Percentiles rank a stretch among this genome's conserved stretches.
These are phyloP conservation scores for Sebastes schlegelii DNA, from an alignment of 2,113 vertebrate genomes.

Conservation along the genomic window DNA sequence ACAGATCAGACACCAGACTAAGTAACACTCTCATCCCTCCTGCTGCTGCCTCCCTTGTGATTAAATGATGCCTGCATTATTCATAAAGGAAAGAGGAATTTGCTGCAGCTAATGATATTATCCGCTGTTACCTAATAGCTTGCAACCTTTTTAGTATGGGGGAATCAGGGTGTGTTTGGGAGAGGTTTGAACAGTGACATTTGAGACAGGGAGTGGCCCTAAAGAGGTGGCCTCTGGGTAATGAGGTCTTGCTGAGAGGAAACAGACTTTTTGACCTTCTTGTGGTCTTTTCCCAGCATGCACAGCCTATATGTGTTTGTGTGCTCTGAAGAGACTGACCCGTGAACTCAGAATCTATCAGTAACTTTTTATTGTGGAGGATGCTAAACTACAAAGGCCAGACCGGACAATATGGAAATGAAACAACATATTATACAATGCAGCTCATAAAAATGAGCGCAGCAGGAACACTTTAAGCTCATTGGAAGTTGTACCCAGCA, in stretches of 20 bases:
- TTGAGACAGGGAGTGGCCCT: constrained; percentile 68
- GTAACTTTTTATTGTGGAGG: not conserved
- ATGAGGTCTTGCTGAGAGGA: constrained; percentile 71
- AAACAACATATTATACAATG: constrained; percentile 2
- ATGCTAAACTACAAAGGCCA: not conserved
- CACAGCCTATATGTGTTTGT: constrained; percentile 3
- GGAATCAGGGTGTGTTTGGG: constrained; percentile 29
- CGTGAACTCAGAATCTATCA: not conserved
- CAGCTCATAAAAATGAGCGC: constrained; percentile 9
- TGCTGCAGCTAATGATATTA: constrained; percentile 44
- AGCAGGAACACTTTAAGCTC: constrained; percentile 1
- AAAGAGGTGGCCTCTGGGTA: constrained; percentile 55
- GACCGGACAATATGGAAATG: not conserved
- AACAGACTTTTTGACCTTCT: constrained; percentile 63
- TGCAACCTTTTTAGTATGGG: constrained; percentile 66
- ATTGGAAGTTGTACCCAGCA: constrained; percentile 12
- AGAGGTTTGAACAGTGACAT: constrained; percentile 60
- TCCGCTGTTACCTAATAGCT: constrained; percentile 34
- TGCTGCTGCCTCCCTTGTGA: constrained; percentile 8
- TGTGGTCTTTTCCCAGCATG: constrained; percentile 33
- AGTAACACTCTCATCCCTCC: not conserved
- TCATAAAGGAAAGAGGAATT: constrained; percentile 32
- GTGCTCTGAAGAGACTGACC: not conserved
- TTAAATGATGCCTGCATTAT: constrained; percentile 62
- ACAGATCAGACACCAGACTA: constrained; percentile 29